A percentile compares a stretch with the other conserved stretches of the same genome.
phyloP scores from a whole-genome alignment of 2,888 invertebrate species.

The Drosophila meridionalis region DNA sequence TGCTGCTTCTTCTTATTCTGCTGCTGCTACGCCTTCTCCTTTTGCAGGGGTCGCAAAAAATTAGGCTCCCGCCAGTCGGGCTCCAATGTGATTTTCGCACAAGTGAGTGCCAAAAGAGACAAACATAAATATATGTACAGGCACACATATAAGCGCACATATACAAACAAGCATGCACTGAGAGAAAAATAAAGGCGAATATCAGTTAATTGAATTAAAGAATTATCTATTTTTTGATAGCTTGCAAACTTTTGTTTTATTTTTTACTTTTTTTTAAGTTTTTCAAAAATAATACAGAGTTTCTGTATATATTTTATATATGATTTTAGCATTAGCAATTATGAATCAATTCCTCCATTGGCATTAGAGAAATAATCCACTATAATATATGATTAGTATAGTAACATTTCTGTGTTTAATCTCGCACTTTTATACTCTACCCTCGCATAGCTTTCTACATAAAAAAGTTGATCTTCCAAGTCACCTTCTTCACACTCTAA shows the following conservation, averaged over 20 bases:
- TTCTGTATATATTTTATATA: not conserved
- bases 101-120: slow-evolving; percentile 78
- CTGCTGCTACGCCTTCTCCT: slow-evolving; percentile 2
- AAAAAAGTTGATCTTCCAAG: not conserved
- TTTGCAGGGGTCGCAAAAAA: slow-evolving; percentile 40
- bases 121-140: slow-evolving; percentile 26
- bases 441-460: not conserved
- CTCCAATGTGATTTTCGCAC: slow-evolving; percentile 84
- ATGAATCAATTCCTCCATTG: not conserved
- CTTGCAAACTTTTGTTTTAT: not conserved
- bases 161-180: slow-evolving; percentile 1
- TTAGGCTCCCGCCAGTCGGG: slow-evolving; percentile 87
- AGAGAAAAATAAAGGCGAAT: not conserved
- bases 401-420: no score
- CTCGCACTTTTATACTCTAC: not conserved
- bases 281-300: not conserved
- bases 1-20: slow-evolving; percentile 11
- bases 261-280: not conserved
- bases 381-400: no score
- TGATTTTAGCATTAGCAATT: no score
- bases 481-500: not conserved
- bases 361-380: no score
- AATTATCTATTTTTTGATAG: not conserved
- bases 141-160: slow-evolving; percentile 3
- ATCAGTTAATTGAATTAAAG: no score